A percentile compares a stretch with the other conserved stretches of the same genome.
phyloP scores from a whole-genome alignment of 2,797 vertebrate genomes.

The Rhyacichthys aspro region DNA sequence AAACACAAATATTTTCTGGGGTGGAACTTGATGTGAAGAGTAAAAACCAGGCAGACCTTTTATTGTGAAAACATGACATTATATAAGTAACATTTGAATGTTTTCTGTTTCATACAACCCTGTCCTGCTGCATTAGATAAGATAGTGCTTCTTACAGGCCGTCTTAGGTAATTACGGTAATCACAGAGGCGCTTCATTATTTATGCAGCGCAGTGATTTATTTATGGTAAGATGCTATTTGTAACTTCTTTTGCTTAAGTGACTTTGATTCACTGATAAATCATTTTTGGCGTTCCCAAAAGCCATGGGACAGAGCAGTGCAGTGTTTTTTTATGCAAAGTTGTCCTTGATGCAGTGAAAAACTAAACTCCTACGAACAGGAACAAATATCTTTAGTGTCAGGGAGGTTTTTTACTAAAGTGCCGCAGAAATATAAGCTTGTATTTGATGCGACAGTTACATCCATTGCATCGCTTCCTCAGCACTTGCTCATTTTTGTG shows the following conservation, averaged over 20 bases:
- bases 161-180: slow-evolving; percentile 35
- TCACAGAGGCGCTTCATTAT: slow-evolving; percentile 22
- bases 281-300: slow-evolving; percentile 36
- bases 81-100: too few species aligned
- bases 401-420: neutral
- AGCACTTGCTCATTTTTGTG: slow-evolving; percentile 25
- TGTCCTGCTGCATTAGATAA: neutral
- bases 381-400: neutral
- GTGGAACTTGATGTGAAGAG: too few species aligned
- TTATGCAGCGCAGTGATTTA: slow-evolving; percentile 43
- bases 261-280: slow-evolving; percentile 31
- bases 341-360: neutral
- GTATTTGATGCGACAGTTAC: neutral
- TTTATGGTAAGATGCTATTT: slow-evolving; percentile 44
- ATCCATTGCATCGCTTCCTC: slow-evolving; percentile 18
- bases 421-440: slow-evolving; percentile 4
- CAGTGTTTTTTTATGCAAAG: slow-evolving; percentile 2
- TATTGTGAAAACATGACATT: too few species aligned
- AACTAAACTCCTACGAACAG: too few species aligned
- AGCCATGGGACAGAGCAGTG: neutral
- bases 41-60: too few species aligned
- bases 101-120: neutral
- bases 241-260: slow-evolving; percentile 19
- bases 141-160: neutral
- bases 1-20: too few species aligned